Evolutionary conservation across 2,797 vertebrate species (phyloP).

Genomic region (Dromococcyx pavoninus): DNA sequence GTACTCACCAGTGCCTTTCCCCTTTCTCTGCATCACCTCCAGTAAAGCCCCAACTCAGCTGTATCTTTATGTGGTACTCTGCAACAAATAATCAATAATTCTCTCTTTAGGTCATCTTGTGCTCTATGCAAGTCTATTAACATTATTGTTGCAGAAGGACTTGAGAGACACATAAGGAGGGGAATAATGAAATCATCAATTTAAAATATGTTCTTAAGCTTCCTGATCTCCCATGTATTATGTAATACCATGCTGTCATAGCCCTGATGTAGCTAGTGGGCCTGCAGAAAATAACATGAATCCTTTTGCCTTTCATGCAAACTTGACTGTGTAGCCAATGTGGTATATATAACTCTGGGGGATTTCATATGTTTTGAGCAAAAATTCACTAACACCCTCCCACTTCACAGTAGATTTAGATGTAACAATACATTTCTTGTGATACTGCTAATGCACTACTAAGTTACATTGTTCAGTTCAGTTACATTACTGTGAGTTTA

Average conservation of each 20-base stretch:
- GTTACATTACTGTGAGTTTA: background rate
- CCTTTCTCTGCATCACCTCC: background rate
- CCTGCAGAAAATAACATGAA: background rate
- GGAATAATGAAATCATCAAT: background rate
- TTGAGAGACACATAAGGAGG: background rate
- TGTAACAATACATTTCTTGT: background rate
- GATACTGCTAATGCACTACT: background rate
- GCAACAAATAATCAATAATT: background rate
- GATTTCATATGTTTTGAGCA: background rate
- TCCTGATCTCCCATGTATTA: background rate
- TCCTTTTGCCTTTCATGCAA: background rate
- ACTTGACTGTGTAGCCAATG: background rate
- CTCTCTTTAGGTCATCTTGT: background rate
- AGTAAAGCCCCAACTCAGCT: background rate
- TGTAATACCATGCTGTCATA: no score
- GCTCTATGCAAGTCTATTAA: background rate
- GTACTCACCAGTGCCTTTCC: background rate
- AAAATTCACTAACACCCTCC: background rate
- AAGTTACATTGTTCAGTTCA: background rate
- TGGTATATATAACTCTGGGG: background rate
- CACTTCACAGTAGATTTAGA: background rate
- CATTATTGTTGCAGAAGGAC: background rate
- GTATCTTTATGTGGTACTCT: background rate
- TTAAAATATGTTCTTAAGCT: background rate
- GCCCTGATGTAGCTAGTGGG: background rate